These are phyloP conservation scores for Peucedramus taeniatus DNA, from an alignment of 2,113 vertebrate species.

Conservation along the genomic window DNA sequence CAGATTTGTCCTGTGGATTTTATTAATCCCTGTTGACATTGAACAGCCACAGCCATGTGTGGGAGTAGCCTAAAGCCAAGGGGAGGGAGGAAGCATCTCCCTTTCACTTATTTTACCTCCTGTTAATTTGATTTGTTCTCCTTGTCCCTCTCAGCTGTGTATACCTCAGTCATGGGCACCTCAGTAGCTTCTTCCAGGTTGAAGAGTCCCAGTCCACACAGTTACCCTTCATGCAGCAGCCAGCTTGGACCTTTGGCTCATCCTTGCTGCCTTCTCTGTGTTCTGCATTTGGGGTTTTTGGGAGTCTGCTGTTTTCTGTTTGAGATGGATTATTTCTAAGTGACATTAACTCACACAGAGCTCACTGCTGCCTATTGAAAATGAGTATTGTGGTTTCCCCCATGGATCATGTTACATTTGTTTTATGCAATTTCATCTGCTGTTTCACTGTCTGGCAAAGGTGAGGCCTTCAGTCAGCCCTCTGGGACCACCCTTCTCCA, in stretches of 20 bases:
- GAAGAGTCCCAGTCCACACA: background rate
- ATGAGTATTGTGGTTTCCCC: background rate
- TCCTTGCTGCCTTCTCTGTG: background rate
- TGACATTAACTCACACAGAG: background rate
- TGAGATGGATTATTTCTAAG: background rate
- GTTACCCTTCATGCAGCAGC: background rate
- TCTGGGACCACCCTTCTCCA: background rate
- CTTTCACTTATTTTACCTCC: background rate
- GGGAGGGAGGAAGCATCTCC: background rate
- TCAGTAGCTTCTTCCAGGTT: background rate
- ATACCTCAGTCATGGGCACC: background rate
- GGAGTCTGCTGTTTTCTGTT: background rate
- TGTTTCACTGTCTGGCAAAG: background rate
- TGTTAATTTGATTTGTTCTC: background rate
- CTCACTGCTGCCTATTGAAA: background rate
- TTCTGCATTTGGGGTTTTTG: background rate
- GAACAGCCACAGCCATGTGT: background rate
- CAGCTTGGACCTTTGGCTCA: background rate
- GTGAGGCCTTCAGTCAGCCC: background rate
- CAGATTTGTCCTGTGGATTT: background rate
- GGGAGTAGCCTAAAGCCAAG: background rate
- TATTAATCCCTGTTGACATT: background rate
- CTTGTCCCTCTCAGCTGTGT: background rate
- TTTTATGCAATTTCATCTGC: background rate
- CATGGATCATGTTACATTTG: background rate